Conservation (phyloP, 2,113 vertebrate genomes). For the Plectropomus leopardus region DNA sequence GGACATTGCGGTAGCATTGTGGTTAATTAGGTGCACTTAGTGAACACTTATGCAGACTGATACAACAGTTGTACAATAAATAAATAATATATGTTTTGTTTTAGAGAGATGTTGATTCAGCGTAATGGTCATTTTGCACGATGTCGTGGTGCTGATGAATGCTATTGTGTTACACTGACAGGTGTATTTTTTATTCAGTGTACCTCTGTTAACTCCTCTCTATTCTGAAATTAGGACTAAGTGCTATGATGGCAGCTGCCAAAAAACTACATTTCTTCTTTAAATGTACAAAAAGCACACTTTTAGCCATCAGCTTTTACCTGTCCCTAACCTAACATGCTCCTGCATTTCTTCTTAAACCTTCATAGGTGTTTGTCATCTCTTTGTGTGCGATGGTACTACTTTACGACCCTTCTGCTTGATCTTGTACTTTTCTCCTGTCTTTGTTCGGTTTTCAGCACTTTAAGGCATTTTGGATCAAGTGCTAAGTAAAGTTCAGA, state of each 20-base stretch:
- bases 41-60: neutral
- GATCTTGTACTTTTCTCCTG: neutral
- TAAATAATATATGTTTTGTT: neutral
- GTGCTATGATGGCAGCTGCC: neutral
- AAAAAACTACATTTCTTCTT: neutral
- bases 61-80: neutral
- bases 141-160: neutral
- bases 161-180: neutral
- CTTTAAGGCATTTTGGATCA: too few relatives aligned
- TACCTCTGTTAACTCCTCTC: neutral
- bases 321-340: neutral
- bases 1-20: rapidly evolving
- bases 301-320: neutral
- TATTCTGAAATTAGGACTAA: neutral
- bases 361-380: neutral
- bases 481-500: too few relatives aligned
- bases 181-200: neutral
- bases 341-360: neutral
- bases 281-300: neutral
- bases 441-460: too few relatives aligned
- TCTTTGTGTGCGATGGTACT: neutral
- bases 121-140: neutral
- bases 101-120: neutral
- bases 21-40: neutral
- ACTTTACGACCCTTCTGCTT: neutral